A percentile compares a stretch with the other conserved stretches of the same genome.
phyloP scores from a whole-genome alignment of 1,140 invertebrate genomes.

The Drosophila watanabei region DNA sequence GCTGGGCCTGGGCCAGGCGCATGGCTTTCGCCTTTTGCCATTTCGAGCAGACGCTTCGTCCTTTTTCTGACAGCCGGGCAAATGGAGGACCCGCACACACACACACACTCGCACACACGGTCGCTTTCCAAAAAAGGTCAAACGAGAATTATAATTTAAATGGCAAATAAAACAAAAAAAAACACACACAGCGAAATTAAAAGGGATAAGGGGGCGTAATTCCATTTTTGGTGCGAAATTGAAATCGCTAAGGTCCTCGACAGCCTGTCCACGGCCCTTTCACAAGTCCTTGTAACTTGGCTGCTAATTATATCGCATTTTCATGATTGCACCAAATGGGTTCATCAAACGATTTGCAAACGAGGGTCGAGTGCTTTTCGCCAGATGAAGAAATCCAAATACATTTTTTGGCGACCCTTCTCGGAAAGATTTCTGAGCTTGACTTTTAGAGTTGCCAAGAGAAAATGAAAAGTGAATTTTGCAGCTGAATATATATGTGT shows the following conservation, averaged over 20 bases:
- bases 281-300: constrained; percentile 40
- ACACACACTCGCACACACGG: constrained; percentile 27
- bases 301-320: constrained; percentile 57
- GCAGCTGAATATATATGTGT: not conserved
- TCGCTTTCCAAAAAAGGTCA: constrained; percentile 51
- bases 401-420: constrained; percentile 7
- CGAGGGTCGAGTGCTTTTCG: constrained; percentile 44
- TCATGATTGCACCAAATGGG: constrained; percentile 54
- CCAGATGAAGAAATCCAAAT: constrained; percentile 15
- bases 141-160: constrained; percentile 67
- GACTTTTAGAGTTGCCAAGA: constrained; percentile 3
- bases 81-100: constrained; percentile 43
- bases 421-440: not conserved
- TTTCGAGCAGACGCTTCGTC: constrained; percentile 57
- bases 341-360: constrained; percentile 54
- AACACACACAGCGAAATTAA: constrained; percentile 30
- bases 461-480: constrained; percentile 2
- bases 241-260: constrained; percentile 53
- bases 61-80: constrained; percentile 49
- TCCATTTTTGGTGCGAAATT: constrained; percentile 63
- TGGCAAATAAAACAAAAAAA: constrained; percentile 61
- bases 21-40: constrained; percentile 57
- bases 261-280: constrained; percentile 34
- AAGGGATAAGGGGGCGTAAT: constrained; percentile 52
- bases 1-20: constrained; percentile 25